Evolutionary conservation across 1,140 invertebrate species (phyloP), one percentile per base, ranked within the genome.

Genomic region (Dryas iulia): DNA sequence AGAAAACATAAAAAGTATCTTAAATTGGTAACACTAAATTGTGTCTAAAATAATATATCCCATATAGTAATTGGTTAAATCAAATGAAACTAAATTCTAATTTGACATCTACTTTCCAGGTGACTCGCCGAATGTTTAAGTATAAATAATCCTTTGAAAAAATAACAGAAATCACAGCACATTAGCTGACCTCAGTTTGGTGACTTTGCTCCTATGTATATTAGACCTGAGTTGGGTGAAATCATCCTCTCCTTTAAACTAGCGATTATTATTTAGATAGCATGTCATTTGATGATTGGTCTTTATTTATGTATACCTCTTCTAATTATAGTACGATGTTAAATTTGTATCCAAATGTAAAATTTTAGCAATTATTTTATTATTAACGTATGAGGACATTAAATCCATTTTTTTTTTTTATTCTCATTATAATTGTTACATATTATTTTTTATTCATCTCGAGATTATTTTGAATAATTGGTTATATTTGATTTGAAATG

Each of bases 41-140:
- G 82, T 85, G 70, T 79, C 77, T 80, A 80, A 82, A 81, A 81
- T 78, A 25, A 64, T 64, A 65, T 66, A 62, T 70, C 69, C 54
- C 66, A 39, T 77, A 57, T 76, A 81, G 62, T 82, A 76, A 91
- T 90, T 91, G 87, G 87, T 90, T 77, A 72, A 74, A 73, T 79
- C 53, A 81, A 88, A 78, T 88, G 61, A 86, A 79, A 79, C 89
- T 84, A 91, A 91, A 91, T 90, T 91, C 89, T 91, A 91, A 91
- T 91, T 89, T 88, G 82, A 87, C 79, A 81, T 91, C 89, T 91
- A 90, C 84, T 91, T 91, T 88, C 77, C 89, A 91, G 89, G 89
- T 91, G 86, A 86, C 78, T 89, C 89, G 87, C 79, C 89, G 89
- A 90, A 83, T 88, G 86, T 91, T 90, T 91, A 89, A 89, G 84